These are phyloP conservation scores for Delichon dasypus DNA, from an alignment of 2,797 vertebrate genomes.

Conservation along the genomic window DNA sequence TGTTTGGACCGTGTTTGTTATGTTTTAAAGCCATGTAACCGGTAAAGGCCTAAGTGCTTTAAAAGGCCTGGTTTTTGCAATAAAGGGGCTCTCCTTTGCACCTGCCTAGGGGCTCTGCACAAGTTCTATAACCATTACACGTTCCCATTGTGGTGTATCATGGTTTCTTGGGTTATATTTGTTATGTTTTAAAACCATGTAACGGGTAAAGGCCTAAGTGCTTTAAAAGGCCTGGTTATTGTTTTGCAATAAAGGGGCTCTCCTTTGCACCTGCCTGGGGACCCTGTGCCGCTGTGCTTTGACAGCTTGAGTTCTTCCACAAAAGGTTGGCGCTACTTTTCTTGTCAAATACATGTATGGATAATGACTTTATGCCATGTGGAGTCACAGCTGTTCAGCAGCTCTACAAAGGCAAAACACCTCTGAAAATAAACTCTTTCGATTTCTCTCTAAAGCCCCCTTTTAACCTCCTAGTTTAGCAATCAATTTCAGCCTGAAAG, in stretches of 20 bases:
- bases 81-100: too few species aligned
- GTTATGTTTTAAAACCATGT: neutral
- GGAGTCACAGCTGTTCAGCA: neutral
- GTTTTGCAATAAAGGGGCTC: neutral
- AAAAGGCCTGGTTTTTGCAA: neutral
- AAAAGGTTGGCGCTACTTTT: neutral
- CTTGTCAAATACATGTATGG: neutral
- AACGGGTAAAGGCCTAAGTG: neutral
- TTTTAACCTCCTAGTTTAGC: neutral
- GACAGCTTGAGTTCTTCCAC: neutral
- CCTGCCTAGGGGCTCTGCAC: neutral
- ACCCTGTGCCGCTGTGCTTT: fast-evolving
- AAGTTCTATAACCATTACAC: fast-evolving
- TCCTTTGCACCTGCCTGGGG: neutral
- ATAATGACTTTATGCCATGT: neutral
- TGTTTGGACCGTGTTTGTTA: neutral
- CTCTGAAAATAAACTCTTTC: neutral
- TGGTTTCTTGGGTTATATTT: neutral
- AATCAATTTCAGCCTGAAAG: neutral
- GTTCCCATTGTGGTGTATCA: fast-evolving
- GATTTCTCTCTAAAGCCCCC: neutral
- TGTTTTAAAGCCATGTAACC: neutral
- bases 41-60: neutral
- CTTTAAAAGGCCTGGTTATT: neutral
- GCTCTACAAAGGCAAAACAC: neutral